A percentile compares a stretch with the other conserved stretches of the same genome.
phyloP scores from a whole-genome alignment of 2,888 invertebrate species.

The Machimus atricapillus region DNA sequence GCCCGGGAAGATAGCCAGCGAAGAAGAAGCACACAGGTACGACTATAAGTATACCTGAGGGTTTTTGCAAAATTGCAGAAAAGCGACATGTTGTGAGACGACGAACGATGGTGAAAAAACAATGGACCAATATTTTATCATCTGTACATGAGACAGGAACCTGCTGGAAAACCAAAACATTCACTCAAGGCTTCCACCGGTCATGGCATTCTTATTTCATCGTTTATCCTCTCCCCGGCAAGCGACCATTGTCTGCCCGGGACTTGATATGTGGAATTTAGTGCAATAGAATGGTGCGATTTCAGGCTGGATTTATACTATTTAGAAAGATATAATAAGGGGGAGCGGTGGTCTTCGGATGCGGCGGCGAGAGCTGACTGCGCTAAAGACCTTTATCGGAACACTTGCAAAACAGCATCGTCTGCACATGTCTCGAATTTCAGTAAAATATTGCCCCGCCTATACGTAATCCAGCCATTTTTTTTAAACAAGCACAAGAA shows the following conservation, averaged over 20 bases:
- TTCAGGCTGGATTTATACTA: conserved; percentile 24
- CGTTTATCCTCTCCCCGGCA: conserved; percentile 20
- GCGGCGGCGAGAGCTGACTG: neutral
- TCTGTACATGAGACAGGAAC: conserved; percentile 46
- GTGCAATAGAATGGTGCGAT: conserved; percentile 35
- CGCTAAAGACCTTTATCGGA: conserved; percentile 1
- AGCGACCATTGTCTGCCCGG: conserved; percentile 21
- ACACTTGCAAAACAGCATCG: neutral
- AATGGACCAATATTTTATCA: conserved; percentile 54
- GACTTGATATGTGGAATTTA: conserved; percentile 37
- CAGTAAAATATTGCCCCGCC: conserved; percentile 30
- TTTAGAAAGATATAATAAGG: conserved; percentile 28
- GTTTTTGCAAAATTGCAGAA: conserved; percentile 37
- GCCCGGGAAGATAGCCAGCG: neutral
- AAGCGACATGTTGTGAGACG: conserved; percentile 38
- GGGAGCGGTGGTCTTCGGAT: neutral
- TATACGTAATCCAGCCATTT: neutral
- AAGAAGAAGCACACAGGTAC: neutral
- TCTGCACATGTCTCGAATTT: conserved; percentile 22
- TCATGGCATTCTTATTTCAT: conserved; percentile 34
- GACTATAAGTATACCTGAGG: neutral
- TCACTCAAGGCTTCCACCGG: conserved; percentile 28
- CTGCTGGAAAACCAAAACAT: conserved; percentile 38
- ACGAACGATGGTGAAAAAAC: conserved; percentile 47
- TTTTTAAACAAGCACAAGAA: neutral